Base-by-base conservation (phyloP, 2,888 invertebrate genomes). In the Lepidochrysops patricia region DNA sequence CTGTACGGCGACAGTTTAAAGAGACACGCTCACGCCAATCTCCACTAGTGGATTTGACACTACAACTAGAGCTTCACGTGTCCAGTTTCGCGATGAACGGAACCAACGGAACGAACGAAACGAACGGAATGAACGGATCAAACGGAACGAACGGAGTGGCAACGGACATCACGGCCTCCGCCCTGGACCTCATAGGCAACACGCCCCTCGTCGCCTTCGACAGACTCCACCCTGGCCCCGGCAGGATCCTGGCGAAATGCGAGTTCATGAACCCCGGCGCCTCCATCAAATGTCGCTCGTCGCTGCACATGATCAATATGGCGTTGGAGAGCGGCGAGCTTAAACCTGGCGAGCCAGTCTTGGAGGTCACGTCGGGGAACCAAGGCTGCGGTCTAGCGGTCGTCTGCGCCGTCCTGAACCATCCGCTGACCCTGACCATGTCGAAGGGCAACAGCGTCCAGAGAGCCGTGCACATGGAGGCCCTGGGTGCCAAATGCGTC, bases 241-340 rank as follows among this genome's bases (percentile, higher is more conserved):
- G 88, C 5, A 72, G 88, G 23, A 79, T 89, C 61, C 68, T 89
- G 48, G 88, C 78, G 1, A 89, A 88, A 80, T 89, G 88, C 72
- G 88, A 89, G 68, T 88, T 82, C 62, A 88, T 86, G 86, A 89
- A 87, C 60, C 88, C 88, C 6, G 85, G 88, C 29, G 88, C 80
- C 9, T 89, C 88, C 0, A 78, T 89, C 34, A 89, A 89, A 73
- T 81, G 81, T 60, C 80, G 88, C 12, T 89, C 88, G 1, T 80
- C 88, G 0, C 65, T 87, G 54, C 72, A 79, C 62, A 88, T 88
- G 88, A 79, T 89, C 61, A 65, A 72, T 34, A 72, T 72, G 50
- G 88, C 88, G 1, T 62, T 69, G 1, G 73, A 73, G 26, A 72
- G 70, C 13, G 87, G 88, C 9, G 73, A 73, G 2, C 62, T 89